Evolutionary conservation across 2,888 invertebrate species (phyloP), one percentile per base, ranked within the genome.

Genomic region (Ethmia dodecea): DNA sequence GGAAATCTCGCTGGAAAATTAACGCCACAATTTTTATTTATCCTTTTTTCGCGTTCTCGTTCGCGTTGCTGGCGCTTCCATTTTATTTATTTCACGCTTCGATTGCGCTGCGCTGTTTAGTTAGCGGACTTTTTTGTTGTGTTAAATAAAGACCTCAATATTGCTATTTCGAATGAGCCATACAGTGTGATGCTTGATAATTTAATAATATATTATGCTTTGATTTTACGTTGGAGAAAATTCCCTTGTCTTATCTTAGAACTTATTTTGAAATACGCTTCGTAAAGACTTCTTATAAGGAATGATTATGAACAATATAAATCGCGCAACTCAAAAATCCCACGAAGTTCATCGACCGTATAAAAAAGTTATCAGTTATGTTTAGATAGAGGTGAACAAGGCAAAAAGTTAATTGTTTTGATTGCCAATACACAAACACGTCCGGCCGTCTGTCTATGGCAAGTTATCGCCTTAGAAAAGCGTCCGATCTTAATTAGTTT

Each of bases 401-500:
- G 72, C 76, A 80, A 81, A 80, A 84, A 83, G 74, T 80, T 81
- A 81, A 83, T 84, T 84, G 84, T 84, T 86, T 86, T 78, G 80
- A 80, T 78, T 74, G 80, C 77, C 73, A 77, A 76, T 78, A 79
- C 72, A 79, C 71, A 76, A 75, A 78, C 72, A 75, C 67, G 73
- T 69, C 72, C 65, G 69, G 59, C 58, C 67, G 70, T 71, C 74
- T 66, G 76, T 75, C 76, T 65, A 66, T 49, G 54, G 63, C 67
- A 63, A 80, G 73, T 81, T 86, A 86, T 86, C 86, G 79, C 70
- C 68, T 62, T 74, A 79, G 84, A 78, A 83, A 83, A 84, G 75
- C 79, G 66, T 63, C 72, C 75, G 83, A 86, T 86, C 86, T 84
- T 86, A 86, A 86, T 86, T 86, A 86, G 80, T 83, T 86, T 81